Evolutionary conservation across 2,888 invertebrate genomes (phyloP).

Genomic region (Apotomis capreana): DNA sequence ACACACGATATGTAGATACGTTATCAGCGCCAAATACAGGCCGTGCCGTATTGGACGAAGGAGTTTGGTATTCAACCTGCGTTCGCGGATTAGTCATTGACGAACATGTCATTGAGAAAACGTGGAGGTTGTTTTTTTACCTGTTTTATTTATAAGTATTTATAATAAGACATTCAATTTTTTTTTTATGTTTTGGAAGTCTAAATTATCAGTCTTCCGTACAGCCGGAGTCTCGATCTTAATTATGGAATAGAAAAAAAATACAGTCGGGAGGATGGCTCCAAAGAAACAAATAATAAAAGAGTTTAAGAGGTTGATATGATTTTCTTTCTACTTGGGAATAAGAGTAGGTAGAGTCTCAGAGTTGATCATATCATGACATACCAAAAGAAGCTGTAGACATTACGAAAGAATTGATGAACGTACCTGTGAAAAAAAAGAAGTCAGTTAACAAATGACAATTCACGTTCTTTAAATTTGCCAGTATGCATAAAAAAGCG

Average conservation of each 20-base stretch:
- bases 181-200: no score
- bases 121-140: background rate
- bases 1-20: conserved; percentile 56
- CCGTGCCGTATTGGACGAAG: conserved; percentile 41
- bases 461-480: background rate
- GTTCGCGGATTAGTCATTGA: background rate
- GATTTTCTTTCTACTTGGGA: no score
- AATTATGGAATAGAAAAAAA: no score
- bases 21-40: conserved; percentile 51
- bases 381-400: conserved; percentile 6
- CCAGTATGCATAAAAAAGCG: background rate
- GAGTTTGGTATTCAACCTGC: conserved; percentile 14
- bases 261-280: no score
- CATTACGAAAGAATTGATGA: background rate
- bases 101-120: background rate
- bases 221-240: no score
- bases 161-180: no score
- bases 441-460: conserved; percentile 9
- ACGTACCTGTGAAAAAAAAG: conserved; percentile 41
- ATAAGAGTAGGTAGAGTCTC: no score
- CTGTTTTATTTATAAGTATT: background rate
- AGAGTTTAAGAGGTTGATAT: no score
- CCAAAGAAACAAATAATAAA: no score
- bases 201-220: no score
- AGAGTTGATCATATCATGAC: background rate